Base-by-base conservation (phyloP, 2,113 vertebrate species). In the Gavialis gangeticus region DNA sequence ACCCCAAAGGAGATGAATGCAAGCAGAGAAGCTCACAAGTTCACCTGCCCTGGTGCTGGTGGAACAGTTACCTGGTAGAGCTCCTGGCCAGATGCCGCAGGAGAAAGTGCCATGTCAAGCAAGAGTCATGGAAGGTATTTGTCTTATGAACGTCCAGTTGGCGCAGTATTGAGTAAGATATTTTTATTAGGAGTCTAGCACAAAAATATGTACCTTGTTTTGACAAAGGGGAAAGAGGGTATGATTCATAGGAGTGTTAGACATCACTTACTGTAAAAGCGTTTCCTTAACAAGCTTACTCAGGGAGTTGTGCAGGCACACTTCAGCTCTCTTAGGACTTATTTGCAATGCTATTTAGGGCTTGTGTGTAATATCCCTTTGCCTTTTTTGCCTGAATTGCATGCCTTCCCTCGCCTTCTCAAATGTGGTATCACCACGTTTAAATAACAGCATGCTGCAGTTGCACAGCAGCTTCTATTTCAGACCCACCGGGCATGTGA, bases 241-340 rank as follows among this genome's bases (percentile, higher is more conserved):
- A 13, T 95, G 91, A 89, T 93, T 96, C 90, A 94, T 69, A 46
- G 34, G 64, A 0, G 1, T 89, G 64, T 92, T 89, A 84, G 69
- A 60, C 85, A 89, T 92, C 77, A 54, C 56, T 95, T 96, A 91
- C 60, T 18, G 82, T 92, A 95, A 95, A 56, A 75, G n/a, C 82
- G 4, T 83, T 92, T 89, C 55, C 19, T 89, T 91, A 57, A 83
- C 90, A 75, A 93, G 82, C 62, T 95, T 92, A 84, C 34, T 91
- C 11, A 73, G 79, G 28, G 84, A 89, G n/a, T 93, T 91, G 87
- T 94, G 71, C 71, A 88, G 84, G 85, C 5, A n/a, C 27, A 80
- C 62, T 59, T 75, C 6, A 83, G 55, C 60, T 96, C 57, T 81
- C 88, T 12, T 76, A 90, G 57, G 34, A 27, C 58, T 93, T 89